Conservation (phyloP, 1,140 invertebrate species). For the Saccostrea cuccullata region DNA sequence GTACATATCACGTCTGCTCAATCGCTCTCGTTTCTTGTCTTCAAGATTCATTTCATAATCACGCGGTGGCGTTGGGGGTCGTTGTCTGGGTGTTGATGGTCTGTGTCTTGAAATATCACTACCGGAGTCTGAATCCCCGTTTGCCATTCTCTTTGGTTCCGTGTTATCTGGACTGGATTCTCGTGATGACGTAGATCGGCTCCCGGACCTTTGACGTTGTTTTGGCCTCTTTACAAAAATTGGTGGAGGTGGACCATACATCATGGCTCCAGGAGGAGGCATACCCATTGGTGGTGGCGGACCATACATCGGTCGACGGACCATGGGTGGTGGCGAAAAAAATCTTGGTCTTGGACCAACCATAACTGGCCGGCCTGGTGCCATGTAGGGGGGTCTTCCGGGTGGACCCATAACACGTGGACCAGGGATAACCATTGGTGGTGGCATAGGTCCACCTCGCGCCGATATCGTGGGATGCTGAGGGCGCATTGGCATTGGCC, state of each 20-base stretch:
- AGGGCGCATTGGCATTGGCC: conserved; percentile 23
- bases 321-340: conserved; percentile 67
- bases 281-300: conserved; percentile 15
- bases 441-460: conserved; percentile 13
- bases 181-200: conserved; percentile 58
- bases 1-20: conserved; percentile 69
- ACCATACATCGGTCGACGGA: conserved; percentile 48
- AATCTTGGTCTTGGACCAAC: conserved; percentile 58
- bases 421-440: conserved; percentile 42
- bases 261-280: conserved; percentile 58
- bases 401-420: conserved; percentile 36
- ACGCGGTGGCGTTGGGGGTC: conserved; percentile 69
- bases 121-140: conserved; percentile 54
- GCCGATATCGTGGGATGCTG: conserved; percentile 21
- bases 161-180: conserved; percentile 55
- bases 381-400: conserved; percentile 3
- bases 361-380: conserved; percentile 46
- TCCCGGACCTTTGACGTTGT: conserved; percentile 51
- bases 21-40: conserved; percentile 44
- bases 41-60: conserved; percentile 68
- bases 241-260: conserved; percentile 53
- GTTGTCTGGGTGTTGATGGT: conserved; percentile 66
- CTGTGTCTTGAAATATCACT: conserved; percentile 63
- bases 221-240: conserved; percentile 56
- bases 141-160: conserved; percentile 51